Conservation (phyloP, 2,888 invertebrate genomes). For the Epinotia ramella region DNA sequence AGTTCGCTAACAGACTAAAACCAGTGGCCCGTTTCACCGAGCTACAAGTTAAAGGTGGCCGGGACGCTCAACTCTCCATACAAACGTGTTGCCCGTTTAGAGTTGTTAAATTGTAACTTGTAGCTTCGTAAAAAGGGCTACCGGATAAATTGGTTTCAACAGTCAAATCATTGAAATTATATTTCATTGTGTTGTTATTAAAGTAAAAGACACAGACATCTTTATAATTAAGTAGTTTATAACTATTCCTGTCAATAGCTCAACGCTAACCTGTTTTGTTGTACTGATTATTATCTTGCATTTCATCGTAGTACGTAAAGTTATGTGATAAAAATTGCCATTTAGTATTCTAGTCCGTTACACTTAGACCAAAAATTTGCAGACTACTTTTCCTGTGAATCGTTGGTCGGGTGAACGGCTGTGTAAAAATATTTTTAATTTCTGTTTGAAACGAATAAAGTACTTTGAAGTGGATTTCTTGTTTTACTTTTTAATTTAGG, state of each 20-base stretch:
- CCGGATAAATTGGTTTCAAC: background rate
- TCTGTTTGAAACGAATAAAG: slow-evolving; percentile 54
- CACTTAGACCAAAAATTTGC: background rate
- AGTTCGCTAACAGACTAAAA: too few species aligned
- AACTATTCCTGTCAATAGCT: background rate
- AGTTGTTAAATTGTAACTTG: too few species aligned
- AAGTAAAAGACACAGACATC: background rate
- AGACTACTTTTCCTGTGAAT: background rate
- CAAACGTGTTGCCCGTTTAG: too few species aligned
- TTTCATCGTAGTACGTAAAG: slow-evolving; percentile 43
- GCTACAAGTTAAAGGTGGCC: too few species aligned
- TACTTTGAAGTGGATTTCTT: slow-evolving; percentile 33
- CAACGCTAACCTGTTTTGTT: slow-evolving; percentile 8
- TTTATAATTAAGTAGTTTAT: background rate
- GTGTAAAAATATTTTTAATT: slow-evolving; percentile 49
- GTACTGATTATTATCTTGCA: slow-evolving; percentile 28
- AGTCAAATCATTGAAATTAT: too few species aligned
- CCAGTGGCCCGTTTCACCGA: too few species aligned
- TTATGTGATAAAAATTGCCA: slow-evolving; percentile 44
- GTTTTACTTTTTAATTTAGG: slow-evolving; percentile 6
- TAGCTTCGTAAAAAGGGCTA: too few species aligned
- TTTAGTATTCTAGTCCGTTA: slow-evolving; percentile 44
- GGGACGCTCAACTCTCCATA: too few species aligned
- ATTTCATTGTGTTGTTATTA: background rate
- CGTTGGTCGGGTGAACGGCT: slow-evolving; percentile 47